phyloP scores from a whole-genome alignment of 2,888 invertebrate genomes.

The Drosophila ustulata region DNA sequence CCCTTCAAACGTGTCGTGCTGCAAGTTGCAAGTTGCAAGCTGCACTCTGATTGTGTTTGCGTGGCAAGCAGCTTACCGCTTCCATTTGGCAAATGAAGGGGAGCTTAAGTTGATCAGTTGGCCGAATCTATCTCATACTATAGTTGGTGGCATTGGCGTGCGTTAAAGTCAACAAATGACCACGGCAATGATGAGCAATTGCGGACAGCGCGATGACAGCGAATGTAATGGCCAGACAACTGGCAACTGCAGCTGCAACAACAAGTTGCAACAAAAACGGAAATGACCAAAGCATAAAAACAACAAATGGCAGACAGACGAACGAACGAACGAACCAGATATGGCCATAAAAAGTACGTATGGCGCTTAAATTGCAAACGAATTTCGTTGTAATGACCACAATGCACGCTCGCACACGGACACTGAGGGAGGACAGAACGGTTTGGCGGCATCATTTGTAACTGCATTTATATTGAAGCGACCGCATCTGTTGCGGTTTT shows the following conservation, averaged over 20 bases:
- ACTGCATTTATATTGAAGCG: conserved; percentile 81
- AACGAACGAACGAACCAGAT: conserved; percentile 39
- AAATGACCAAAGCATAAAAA: conserved; percentile 75
- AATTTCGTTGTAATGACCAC: conserved; percentile 79
- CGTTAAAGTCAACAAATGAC: conserved; percentile 34
- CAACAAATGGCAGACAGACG: conserved; percentile 58
- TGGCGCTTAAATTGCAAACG: conserved; percentile 67
- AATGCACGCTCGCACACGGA: conserved; percentile 46
- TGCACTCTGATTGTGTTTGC: conserved; percentile 57
- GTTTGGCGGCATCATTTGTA: conserved; percentile 69
- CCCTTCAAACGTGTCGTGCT: too few species aligned
- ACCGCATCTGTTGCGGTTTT: conserved; percentile 81
- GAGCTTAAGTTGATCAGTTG: conserved; percentile 27
- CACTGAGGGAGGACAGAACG: conserved; percentile 5
- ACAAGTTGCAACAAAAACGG: conserved; percentile 61
- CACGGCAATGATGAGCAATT: conserved; percentile 62
- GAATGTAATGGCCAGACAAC: conserved; percentile 36
- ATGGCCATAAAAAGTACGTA: conserved; percentile 62
- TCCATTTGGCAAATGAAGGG: conserved; percentile 28
- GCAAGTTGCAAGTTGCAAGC: conserved; percentile 23
- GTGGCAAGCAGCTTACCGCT: conserved; percentile 28
- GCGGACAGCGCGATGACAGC: conserved; percentile 67
- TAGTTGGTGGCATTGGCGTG: neutral
- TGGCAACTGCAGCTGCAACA: conserved; percentile 16
- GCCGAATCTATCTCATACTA: conserved; percentile 20